Evolutionary conservation across 2,113 vertebrate species (phyloP).

Genomic region (Ochotona curzoniae): DNA sequence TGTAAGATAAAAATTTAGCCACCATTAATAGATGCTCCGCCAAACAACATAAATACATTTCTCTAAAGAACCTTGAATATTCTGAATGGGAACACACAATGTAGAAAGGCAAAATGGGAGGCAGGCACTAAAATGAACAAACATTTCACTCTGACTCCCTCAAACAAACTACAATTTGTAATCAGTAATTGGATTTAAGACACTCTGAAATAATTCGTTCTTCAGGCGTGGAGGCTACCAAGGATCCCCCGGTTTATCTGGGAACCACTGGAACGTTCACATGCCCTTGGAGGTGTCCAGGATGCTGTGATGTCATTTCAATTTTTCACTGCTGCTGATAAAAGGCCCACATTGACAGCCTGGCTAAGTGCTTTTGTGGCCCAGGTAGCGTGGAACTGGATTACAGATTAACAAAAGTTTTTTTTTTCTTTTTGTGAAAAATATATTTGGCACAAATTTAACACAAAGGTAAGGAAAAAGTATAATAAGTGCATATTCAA

Average conservation of each 20-base stretch:
- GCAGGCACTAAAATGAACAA: neutral
- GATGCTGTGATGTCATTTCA: neutral
- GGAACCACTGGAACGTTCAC: constrained; percentile 23
- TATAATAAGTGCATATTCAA: neutral
- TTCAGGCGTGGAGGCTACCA: neutral
- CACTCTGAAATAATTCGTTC: constrained; percentile 28
- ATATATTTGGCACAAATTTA: neutral
- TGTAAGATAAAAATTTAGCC: neutral
- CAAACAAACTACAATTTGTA: neutral
- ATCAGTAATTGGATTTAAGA: constrained; percentile 31
- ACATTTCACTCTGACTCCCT: neutral
- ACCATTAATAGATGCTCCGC: neutral
- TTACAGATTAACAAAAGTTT: constrained; percentile 19
- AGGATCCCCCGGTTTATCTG: constrained; percentile 38
- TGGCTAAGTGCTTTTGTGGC: constrained; percentile 34
- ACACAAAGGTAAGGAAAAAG: neutral
- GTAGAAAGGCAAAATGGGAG: neutral
- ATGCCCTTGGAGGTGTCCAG: neutral
- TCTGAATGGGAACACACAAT: neutral
- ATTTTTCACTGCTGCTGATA: constrained; percentile 8
- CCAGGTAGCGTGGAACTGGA: neutral
- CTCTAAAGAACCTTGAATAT: neutral
- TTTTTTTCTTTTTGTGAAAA: neutral
- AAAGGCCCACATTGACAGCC: neutral
- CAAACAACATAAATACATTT: constrained; percentile 8